A percentile compares a stretch with the other conserved stretches of the same genome.
Evolutionary conservation across 2,888 invertebrate genomes (phyloP).

Genomic region (Amphimallon solstitiale): DNA sequence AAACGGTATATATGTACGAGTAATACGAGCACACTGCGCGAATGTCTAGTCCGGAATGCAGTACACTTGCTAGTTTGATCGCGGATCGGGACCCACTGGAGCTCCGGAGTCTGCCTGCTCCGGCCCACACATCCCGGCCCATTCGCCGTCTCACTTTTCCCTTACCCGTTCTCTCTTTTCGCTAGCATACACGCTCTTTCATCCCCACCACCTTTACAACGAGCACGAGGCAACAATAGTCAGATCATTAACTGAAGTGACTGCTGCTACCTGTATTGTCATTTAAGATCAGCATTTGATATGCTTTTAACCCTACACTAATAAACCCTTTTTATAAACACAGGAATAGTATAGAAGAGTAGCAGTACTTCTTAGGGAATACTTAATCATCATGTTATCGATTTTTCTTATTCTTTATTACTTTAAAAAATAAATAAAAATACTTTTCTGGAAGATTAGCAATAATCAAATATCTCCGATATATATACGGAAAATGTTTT

Average conservation of each 20-base stretch:
- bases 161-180: constrained; percentile 56
- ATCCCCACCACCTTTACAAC: constrained; percentile 49
- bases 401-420: neutral
- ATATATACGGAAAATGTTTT: neutral
- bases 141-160: constrained; percentile 59
- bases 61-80: constrained; percentile 74
- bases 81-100: constrained; percentile 67
- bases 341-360: too few relatives aligned
- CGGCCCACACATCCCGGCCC: constrained; percentile 60
- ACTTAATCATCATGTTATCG: neutral
- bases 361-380: neutral
- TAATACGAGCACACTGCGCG: constrained; percentile 59
- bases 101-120: constrained; percentile 69
- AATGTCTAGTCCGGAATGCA: constrained; percentile 64
- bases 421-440: too few relatives aligned
- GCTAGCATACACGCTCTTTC: constrained; percentile 43
- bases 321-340: constrained; percentile 19
- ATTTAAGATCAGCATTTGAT: constrained; percentile 42
- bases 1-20: constrained; percentile 46
- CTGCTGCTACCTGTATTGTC: constrained; percentile 61
- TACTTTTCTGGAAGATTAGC: neutral
- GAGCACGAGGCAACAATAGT: constrained; percentile 58
- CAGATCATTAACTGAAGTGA: constrained; percentile 61
- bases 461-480: neutral
- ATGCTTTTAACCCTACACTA: constrained; percentile 35